A percentile compares a stretch with the other conserved stretches of the same genome.
Conservation (phyloP, 2,888 invertebrate genomes). For the Nipponacmea schrenckii region DNA sequence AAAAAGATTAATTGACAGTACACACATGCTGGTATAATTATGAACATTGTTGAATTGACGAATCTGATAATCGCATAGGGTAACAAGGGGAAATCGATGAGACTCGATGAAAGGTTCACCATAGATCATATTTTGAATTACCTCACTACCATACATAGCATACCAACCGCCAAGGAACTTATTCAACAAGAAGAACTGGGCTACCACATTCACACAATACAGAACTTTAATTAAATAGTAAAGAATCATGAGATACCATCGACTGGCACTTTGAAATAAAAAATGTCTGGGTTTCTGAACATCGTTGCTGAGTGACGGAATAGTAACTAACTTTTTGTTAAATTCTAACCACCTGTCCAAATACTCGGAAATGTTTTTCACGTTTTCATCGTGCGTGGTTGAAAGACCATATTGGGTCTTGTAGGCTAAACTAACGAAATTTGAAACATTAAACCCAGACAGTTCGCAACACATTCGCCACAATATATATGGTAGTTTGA, state of each 20-base stretch:
- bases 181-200: slow-evolving; percentile 58
- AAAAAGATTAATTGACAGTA: slow-evolving; percentile 40
- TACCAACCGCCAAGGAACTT: slow-evolving; percentile 58
- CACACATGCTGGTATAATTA: slow-evolving; percentile 39
- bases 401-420: slow-evolving; percentile 49
- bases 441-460: slow-evolving; percentile 56
- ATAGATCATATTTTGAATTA: slow-evolving; percentile 43
- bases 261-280: slow-evolving; percentile 55
- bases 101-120: slow-evolving; percentile 36
- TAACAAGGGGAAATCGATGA: slow-evolving; percentile 40
- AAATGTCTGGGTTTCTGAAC: slow-evolving; percentile 48
- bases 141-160: slow-evolving; percentile 56
- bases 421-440: slow-evolving; percentile 51
- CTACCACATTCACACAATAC: slow-evolving; percentile 51
- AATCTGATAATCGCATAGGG: slow-evolving; percentile 43
- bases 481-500: slow-evolving; percentile 69
- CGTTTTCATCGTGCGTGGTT: slow-evolving; percentile 49
- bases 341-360: slow-evolving; percentile 58
- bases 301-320: slow-evolving; percentile 49
- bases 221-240: slow-evolving; percentile 54
- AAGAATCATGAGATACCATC: slow-evolving; percentile 55
- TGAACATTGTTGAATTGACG: slow-evolving; percentile 38
- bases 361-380: slow-evolving; percentile 51
- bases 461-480: slow-evolving; percentile 67
- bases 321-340: slow-evolving; percentile 51